Percentiles rank a stretch among this genome's conserved stretches.
These are phyloP conservation scores for Zaprionus gabonicus DNA, from an alignment of 1,140 invertebrate genomes.

Conservation along the genomic window DNA sequence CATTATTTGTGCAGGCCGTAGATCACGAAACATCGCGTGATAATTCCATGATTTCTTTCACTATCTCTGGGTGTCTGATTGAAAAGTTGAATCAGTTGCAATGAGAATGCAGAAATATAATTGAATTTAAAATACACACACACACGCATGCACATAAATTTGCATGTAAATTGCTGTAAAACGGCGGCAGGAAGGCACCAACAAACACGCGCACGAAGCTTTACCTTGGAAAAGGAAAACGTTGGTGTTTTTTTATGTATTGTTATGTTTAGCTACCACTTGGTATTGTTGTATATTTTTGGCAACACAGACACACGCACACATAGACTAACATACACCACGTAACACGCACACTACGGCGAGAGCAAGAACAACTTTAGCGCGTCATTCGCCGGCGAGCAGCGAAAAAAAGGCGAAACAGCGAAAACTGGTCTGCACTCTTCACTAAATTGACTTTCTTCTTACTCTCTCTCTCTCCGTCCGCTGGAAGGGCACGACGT, in stretches of 20 bases:
- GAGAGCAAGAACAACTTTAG: conserved; percentile 53
- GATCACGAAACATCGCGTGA: conserved; percentile 59
- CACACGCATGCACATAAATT: background rate
- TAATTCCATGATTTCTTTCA: conserved; percentile 55
- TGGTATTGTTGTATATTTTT: conserved; percentile 59
- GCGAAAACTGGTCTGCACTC: conserved; percentile 62
- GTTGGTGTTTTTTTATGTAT: conserved; percentile 25
- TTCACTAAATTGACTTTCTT: conserved; percentile 34
- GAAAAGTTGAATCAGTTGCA: conserved; percentile 15
- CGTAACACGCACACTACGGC: conserved; percentile 28
- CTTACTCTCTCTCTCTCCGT: conserved; percentile 41
- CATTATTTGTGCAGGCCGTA: conserved; percentile 26
- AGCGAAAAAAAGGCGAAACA: conserved; percentile 14
- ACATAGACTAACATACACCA: conserved; percentile 11
- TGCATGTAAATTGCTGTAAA: conserved; percentile 28
- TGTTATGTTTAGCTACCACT: conserved; percentile 31
- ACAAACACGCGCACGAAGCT: conserved; percentile 46
- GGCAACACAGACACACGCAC: conserved; percentile 49
- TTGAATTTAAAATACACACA: conserved; percentile 20
- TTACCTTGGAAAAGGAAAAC: conserved; percentile 67
- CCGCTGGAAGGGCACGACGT: conserved; percentile 59
- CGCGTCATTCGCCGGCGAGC: conserved; percentile 61
- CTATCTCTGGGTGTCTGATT: conserved; percentile 22
- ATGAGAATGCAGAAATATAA: conserved; percentile 5
- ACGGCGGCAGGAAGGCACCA: conserved; percentile 3